Evolutionary conservation across 2,113 vertebrate species (phyloP).

Genomic region (Phalacrocorax brasilianus): DNA sequence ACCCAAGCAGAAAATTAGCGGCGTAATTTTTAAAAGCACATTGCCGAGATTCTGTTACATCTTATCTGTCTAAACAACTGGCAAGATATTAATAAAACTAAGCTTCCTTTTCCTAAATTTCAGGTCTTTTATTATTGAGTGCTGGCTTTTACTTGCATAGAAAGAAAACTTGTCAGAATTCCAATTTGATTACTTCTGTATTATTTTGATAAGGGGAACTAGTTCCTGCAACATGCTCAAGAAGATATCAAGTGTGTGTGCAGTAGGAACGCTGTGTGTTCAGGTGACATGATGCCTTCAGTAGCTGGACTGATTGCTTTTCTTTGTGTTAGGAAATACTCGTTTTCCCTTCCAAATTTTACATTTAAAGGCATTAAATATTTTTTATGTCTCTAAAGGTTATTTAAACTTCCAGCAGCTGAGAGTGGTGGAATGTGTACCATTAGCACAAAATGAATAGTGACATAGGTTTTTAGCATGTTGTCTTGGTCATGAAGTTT

Average conservation of each 20-base stretch:
- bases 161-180: not conserved
- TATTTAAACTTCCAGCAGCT: not conserved
- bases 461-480: not conserved
- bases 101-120: not conserved
- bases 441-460: not conserved
- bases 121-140: not conserved
- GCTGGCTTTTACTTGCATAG: not conserved
- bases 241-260: not conserved
- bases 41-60: not conserved
- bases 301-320: not conserved
- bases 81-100: not conserved
- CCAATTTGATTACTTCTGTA: not conserved
- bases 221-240: rapidly evolving
- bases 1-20: not conserved
- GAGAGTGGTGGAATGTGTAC: not conserved
- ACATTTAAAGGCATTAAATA: not conserved
- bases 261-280: not conserved
- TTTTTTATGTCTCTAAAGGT: not conserved
- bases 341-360: not conserved
- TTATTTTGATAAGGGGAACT: not conserved
- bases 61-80: not conserved
- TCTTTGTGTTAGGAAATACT: not conserved
- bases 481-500: not conserved
- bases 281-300: not conserved
- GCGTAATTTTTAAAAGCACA: not conserved